Conservation (phyloP, 2,797 vertebrate genomes). For the Buphagus erythrorhynchus region DNA sequence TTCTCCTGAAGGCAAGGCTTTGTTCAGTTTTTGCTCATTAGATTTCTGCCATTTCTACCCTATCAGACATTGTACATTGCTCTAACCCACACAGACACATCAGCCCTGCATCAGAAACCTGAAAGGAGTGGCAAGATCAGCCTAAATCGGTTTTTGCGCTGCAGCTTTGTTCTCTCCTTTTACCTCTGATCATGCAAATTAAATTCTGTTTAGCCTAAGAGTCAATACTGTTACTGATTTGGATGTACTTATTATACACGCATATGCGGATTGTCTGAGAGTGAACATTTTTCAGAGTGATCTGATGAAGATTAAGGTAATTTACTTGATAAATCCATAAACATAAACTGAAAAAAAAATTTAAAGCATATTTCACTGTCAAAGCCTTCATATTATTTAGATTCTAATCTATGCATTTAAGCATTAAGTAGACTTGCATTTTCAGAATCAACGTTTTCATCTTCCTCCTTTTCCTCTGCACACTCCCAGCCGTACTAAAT, state of each 20-base stretch:
- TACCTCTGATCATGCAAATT: neutral
- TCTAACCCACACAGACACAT: neutral
- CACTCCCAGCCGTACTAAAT: neutral
- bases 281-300: neutral
- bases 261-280: neutral
- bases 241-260: neutral
- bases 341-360: neutral
- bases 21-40: neutral
- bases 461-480: neutral
- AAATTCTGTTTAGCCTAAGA: slow-evolving; percentile 16
- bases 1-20: neutral
- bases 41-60: neutral
- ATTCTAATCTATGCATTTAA: neutral
- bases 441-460: neutral
- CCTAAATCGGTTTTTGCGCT: neutral
- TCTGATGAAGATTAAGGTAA: slow-evolving; percentile 4
- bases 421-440: neutral
- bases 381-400: neutral
- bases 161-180: slow-evolving; percentile 26
- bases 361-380: neutral
- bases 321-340: slow-evolving; percentile 16
- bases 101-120: neutral
- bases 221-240: neutral
- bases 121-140: neutral
- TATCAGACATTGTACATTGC: neutral